These are phyloP conservation scores for Papilio helenus DNA, from an alignment of 1,140 invertebrate species.

Conservation along the genomic window DNA sequence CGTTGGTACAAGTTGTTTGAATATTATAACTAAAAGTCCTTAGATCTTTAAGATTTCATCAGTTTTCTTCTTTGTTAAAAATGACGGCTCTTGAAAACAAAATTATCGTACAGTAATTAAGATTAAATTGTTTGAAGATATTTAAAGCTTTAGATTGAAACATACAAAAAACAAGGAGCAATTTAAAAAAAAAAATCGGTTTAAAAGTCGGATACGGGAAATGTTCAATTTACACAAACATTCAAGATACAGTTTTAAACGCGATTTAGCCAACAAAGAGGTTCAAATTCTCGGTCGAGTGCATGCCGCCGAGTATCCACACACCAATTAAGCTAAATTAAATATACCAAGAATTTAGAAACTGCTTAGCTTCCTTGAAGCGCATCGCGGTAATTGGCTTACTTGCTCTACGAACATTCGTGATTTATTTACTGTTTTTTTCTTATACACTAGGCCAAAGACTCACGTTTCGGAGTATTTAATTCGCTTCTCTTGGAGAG, in stretches of 20 bases:
- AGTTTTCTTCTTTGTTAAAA: slow-evolving; percentile 1
- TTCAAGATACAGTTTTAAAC: slow-evolving; percentile 64
- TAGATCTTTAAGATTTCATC: background rate
- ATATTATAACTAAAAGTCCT: background rate
- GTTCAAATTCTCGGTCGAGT: slow-evolving; percentile 73
- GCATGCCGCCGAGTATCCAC: slow-evolving; percentile 67
- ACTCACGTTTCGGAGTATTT: slow-evolving; percentile 42
- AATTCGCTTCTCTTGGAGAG: slow-evolving; percentile 23
- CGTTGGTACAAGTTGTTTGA: background rate
- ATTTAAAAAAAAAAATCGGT: background rate
- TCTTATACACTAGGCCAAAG: slow-evolving; percentile 49
- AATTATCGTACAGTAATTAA: background rate
- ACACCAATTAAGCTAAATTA: slow-evolving; percentile 81
- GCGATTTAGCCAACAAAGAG: slow-evolving; percentile 72
- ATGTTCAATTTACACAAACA: slow-evolving; percentile 21
- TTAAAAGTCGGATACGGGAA: slow-evolving; percentile 31
- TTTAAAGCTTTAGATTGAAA: background rate
- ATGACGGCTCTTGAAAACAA: background rate
- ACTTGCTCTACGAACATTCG: slow-evolving; percentile 71
- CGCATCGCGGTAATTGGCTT: slow-evolving; percentile 81
- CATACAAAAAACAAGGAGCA: background rate
- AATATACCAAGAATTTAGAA: slow-evolving; percentile 83
- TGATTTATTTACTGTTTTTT: slow-evolving; percentile 72
- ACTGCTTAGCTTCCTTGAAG: slow-evolving; percentile 81
- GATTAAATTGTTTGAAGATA: background rate